phyloP scores from a whole-genome alignment of 1,140 invertebrate genomes.

The Ceratina australensis region DNA sequence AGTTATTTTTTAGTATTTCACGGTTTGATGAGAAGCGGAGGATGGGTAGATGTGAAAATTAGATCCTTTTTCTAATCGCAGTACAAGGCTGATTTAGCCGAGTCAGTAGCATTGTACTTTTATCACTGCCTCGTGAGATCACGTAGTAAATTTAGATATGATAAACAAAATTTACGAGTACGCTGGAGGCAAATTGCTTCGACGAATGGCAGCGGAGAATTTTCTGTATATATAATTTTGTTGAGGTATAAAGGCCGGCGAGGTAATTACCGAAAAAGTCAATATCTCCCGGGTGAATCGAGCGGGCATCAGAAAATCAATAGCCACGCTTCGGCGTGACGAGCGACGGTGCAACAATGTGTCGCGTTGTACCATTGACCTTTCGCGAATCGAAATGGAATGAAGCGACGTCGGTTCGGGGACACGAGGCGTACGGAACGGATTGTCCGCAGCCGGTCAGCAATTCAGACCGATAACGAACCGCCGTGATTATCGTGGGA shows the following conservation, averaged over 20 bases:
- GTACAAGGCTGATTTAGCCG: neutral
- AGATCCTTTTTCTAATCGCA: neutral
- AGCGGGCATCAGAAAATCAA: constrained; percentile 51
- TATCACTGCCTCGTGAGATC: neutral
- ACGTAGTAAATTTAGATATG: neutral
- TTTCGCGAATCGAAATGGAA: constrained; percentile 47
- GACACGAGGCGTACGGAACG: constrained; percentile 18
- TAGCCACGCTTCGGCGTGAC: constrained; percentile 40
- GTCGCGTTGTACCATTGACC: constrained; percentile 54
- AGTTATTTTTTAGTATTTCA: neutral
- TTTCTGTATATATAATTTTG: neutral
- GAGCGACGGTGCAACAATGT: constrained; percentile 35
- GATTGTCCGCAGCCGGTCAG: constrained; percentile 51
- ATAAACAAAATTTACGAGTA: too few species aligned
- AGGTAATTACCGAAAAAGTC: neutral
- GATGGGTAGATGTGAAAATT: neutral
- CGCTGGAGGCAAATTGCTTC: neutral
- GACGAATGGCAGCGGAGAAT: too few species aligned
- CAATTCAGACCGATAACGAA: constrained; percentile 69
- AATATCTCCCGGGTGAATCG: constrained; percentile 9
- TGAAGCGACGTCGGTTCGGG: constrained; percentile 20
- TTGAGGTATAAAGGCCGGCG: too few species aligned
- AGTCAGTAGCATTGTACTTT: neutral
- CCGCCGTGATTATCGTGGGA: constrained; percentile 68
- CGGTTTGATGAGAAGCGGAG: neutral